Evolutionary conservation across 2,113 vertebrate species (phyloP).

Genomic region (Thinocorus orbignyianus): DNA sequence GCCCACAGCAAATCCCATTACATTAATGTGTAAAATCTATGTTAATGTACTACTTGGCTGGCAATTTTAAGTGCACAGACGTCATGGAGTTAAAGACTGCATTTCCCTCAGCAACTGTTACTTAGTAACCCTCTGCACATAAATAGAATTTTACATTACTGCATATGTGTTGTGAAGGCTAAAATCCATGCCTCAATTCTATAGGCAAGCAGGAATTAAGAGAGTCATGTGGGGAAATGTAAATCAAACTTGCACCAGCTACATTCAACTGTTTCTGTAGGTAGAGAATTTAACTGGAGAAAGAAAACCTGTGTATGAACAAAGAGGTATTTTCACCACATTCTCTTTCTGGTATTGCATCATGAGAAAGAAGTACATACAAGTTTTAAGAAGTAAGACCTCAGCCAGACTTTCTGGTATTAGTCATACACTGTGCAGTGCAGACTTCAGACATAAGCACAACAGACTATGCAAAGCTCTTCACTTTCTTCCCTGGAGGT

Average conservation of each 20-base stretch:
- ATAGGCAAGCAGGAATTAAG: background rate
- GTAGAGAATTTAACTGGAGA: background rate
- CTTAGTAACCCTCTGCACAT: conserved; percentile 52
- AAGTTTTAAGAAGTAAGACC: background rate
- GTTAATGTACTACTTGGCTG: conserved; percentile 37
- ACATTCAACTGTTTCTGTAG: background rate
- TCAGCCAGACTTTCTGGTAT: background rate
- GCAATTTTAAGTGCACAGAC: conserved; percentile 15
- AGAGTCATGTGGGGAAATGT: background rate
- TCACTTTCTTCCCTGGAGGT: background rate
- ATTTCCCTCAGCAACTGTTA: conserved; percentile 63
- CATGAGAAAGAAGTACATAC: background rate
- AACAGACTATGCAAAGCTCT: background rate
- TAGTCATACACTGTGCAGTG: background rate
- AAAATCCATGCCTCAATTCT: background rate
- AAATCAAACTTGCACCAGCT: background rate
- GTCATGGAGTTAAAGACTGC: conserved; percentile 7
- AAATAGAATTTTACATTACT: conserved; percentile 51
- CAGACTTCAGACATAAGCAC: background rate
- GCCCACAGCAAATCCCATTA: conserved; percentile 16
- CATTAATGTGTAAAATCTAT: conserved; percentile 43
- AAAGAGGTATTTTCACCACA: background rate
- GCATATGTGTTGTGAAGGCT: background rate
- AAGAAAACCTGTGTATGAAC: background rate
- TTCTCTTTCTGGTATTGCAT: background rate